Evolutionary conservation across 2,888 invertebrate genomes (phyloP).

Genomic region (Piscicola geometra): DNA sequence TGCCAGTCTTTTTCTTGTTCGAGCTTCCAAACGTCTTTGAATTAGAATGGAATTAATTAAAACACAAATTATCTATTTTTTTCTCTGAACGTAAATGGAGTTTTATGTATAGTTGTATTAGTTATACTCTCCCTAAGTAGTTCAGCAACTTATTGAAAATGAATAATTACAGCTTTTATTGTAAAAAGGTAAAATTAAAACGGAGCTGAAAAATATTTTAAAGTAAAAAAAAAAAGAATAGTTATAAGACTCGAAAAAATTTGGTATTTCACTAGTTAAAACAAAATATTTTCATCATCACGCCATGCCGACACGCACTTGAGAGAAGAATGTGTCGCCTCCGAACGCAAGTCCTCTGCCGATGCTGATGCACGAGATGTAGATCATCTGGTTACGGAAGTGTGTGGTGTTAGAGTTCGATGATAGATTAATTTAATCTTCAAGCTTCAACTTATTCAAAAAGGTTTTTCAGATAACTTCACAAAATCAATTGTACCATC

Average conservation of each 20-base stretch:
- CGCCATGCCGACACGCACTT: too few relatives aligned
- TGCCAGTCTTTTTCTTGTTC: constrained; percentile 45
- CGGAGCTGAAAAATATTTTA: background rate
- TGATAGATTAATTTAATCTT: too few relatives aligned
- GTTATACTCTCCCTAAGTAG: background rate
- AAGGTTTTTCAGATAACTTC: too few relatives aligned
- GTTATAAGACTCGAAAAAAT: background rate
- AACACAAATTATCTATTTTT: background rate
- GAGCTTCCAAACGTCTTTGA: constrained; percentile 43
- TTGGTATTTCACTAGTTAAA: too few relatives aligned
- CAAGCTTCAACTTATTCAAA: too few relatives aligned
- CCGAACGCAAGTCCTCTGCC: constrained; percentile 45
- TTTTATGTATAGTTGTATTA: background rate
- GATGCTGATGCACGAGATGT: constrained; percentile 43
- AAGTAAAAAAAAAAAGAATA: background rate
- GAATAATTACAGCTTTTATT: constrained; percentile 5
- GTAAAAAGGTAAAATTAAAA: background rate
- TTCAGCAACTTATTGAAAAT: too few relatives aligned
- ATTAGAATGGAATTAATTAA: background rate
- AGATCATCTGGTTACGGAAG: constrained; percentile 42
- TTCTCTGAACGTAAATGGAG: too few relatives aligned
- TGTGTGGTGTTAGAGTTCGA: too few relatives aligned
- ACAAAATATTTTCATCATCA: too few relatives aligned
- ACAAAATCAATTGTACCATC: too few relatives aligned
- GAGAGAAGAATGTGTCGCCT: constrained; percentile 46